Percentiles rank a stretch among this genome's conserved stretches.
These are phyloP conservation scores for Fistularia tabacaria DNA, from an alignment of 2,797 vertebrate species.

Conservation along the genomic window DNA sequence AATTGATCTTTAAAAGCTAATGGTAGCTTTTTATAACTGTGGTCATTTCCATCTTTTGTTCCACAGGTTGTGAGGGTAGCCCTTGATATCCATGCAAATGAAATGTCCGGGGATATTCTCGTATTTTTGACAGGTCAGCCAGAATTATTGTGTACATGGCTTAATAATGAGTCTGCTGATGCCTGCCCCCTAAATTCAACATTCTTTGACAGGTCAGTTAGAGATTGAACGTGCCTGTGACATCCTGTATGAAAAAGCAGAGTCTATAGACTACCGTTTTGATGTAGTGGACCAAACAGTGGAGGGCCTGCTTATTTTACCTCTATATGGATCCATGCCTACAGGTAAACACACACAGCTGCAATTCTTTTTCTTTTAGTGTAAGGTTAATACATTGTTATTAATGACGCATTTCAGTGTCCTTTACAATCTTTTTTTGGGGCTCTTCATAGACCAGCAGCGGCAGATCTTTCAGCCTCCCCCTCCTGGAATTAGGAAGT, in stretches of 20 bases:
- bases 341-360: slow-evolving; percentile 77
- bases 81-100: slow-evolving; percentile 87
- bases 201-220: slow-evolving; percentile 79
- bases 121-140: slow-evolving; percentile 91
- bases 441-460: slow-evolving; percentile 84
- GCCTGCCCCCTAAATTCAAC: background rate
- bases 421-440: background rate
- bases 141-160: background rate
- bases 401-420: too few species aligned
- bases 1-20: background rate
- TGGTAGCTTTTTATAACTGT: background rate
- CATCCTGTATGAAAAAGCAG: slow-evolving; percentile 87
- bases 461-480: slow-evolving; percentile 92
- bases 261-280: slow-evolving; percentile 87
- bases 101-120: slow-evolving; percentile 89
- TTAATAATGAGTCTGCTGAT: background rate
- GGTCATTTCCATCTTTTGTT: slow-evolving; percentile 10
- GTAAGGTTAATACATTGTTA: background rate
- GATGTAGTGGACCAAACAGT: slow-evolving; percentile 85
- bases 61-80: slow-evolving; percentile 86
- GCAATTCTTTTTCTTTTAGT: background rate
- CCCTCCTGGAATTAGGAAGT: slow-evolving; percentile 88
- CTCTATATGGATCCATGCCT: slow-evolving; percentile 94
- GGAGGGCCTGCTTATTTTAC: slow-evolving; percentile 92
- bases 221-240: slow-evolving; percentile 96